phyloP scores from a whole-genome alignment of 2,888 invertebrate genomes.

The Amiota minor region DNA sequence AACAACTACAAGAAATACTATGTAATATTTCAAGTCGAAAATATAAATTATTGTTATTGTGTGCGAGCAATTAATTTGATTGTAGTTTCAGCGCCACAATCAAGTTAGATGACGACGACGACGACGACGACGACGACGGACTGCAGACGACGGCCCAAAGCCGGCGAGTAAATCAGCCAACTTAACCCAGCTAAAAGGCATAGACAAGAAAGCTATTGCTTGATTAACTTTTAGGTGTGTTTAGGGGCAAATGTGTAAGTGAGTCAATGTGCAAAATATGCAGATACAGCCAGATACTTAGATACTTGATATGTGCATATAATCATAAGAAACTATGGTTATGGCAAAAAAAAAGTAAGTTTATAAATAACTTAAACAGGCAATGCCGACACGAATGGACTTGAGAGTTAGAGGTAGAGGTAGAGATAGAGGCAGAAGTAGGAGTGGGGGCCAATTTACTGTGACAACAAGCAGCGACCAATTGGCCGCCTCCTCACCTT shows the following conservation, averaged over 20 bases:
- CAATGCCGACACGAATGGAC: conserved; percentile 2
- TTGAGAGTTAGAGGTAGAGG: not conserved
- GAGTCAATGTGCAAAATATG: conserved; percentile 8
- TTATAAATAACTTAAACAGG: conserved; percentile 20
- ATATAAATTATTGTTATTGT: conserved; percentile 18
- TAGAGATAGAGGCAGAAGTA: not conserved
- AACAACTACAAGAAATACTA: no score
- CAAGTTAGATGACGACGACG: no score
- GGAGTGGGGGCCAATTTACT: not conserved
- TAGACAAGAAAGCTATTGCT: no score
- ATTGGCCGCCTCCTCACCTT: not conserved
- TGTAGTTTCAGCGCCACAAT: conserved; percentile 6
- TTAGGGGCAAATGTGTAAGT: conserved; percentile 15
- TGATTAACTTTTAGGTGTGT: not conserved
- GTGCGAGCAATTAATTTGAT: conserved; percentile 19
- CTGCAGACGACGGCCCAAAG: no score
- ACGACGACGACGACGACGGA: no score
- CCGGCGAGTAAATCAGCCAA: no score
- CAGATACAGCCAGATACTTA: not conserved
- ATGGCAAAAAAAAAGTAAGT: conserved; percentile 22
- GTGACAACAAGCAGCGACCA: not conserved
- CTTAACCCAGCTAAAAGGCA: no score
- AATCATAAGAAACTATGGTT: conserved; percentile 20
- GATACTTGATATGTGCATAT: not conserved
- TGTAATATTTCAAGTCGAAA: not conserved